Percentiles rank a stretch among this genome's conserved stretches.
Evolutionary conservation across 1,140 invertebrate genomes (phyloP).

Genomic region (Leguminivora glycinivorella): DNA sequence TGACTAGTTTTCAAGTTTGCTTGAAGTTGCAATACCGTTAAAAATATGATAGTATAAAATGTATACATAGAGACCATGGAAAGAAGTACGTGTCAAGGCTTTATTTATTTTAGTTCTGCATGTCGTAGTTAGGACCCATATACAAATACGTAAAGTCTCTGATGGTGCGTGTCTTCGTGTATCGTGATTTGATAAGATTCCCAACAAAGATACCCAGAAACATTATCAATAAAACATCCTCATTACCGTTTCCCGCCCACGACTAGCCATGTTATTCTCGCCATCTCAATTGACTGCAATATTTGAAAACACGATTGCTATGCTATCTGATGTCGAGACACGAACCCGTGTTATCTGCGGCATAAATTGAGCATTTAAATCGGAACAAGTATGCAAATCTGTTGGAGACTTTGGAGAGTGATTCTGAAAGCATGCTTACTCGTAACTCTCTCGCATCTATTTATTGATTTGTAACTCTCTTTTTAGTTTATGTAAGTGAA

Average conservation of each 20-base stretch:
- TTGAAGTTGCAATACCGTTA: too few species aligned
- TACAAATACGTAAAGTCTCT: too few species aligned
- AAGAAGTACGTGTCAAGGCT: too few species aligned
- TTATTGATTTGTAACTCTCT: not conserved
- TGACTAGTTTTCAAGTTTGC: too few species aligned
- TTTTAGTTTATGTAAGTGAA: not conserved
- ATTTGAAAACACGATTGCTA: not conserved
- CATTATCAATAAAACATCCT: not conserved
- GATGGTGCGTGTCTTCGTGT: too few species aligned
- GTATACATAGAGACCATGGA: too few species aligned
- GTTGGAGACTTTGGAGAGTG: not conserved
- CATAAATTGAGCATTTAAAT: slow-evolving; percentile 15
- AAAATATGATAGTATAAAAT: too few species aligned
- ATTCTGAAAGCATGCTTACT: not conserved
- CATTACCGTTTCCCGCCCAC: not conserved
- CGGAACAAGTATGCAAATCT: not conserved
- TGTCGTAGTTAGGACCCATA: too few species aligned
- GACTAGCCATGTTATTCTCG: not conserved
- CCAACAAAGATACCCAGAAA: not conserved
- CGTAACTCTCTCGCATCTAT: not conserved
- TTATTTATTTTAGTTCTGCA: too few species aligned
- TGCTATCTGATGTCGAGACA: not conserved
- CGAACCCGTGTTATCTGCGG: not conserved
- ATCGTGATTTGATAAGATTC: too few species aligned
- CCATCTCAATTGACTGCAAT: not conserved